Base-by-base conservation (phyloP, 2,888 invertebrate species). In the Apamea sordens region DNA sequence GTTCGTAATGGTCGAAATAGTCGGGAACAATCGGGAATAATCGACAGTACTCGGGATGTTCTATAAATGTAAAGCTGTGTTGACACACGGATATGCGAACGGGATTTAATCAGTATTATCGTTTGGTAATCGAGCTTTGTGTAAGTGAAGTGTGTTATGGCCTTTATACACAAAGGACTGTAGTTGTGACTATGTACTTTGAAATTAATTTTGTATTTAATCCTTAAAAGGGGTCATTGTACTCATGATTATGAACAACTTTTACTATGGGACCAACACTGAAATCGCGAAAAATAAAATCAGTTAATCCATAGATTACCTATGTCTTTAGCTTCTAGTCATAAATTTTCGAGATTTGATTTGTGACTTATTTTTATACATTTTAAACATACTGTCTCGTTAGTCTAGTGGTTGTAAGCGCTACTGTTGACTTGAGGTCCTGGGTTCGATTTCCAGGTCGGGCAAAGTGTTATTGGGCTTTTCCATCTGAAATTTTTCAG, bases 1-100 rank as follows among this genome's bases (percentile, higher is more conserved):
- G 85, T 84, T 77, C 71, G 82, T 89, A 91, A 91, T 86, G 83
- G 79, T 81, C 84, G 86, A 80, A 86, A 89, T 89, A 90, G 88
- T 71, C n/a, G 63, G n/a, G 24, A 63, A 50, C 75, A 63, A 36
- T 74, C 74, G 63, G 41, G 10, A 28, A 59, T 5, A 59, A 3
- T 59, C 56, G 56, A n/a, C 3, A 61, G 28, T 76, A 64, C 36
- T 82, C 63, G 24, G 50, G 18, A 28, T 86, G 87, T 88, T 91
- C 82, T 85, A 83, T 90, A 89, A 90, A 91, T 72, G 56, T 80
- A 72, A 84, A 76, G 81, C 76, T 71, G 65, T 32, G 78, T 77
- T 77, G 61, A 83, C 76, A 77, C 13, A 36, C 65, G 28, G 28
- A 15, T 73, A 61, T 64, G 44, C 15, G 24, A 44, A 32, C 32